Conservation (phyloP, 2,113 vertebrate genomes). For the Fregata magnificens region DNA sequence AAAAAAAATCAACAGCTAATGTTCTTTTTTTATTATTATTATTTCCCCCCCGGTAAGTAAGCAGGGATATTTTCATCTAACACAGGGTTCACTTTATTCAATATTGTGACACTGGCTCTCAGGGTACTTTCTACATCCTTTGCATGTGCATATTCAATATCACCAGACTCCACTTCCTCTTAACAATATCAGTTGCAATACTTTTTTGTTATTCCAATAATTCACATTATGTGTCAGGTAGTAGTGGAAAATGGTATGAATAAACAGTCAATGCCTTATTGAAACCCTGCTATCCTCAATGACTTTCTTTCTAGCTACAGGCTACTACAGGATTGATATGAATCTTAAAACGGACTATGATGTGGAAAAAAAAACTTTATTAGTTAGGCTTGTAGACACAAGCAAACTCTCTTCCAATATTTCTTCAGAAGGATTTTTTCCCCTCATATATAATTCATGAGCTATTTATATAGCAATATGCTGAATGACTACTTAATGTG, state of each 20-base stretch:
- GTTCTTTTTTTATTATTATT: background rate
- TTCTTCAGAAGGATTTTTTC: background rate
- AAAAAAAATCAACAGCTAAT: background rate
- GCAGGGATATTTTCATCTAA: background rate
- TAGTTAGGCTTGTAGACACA: background rate
- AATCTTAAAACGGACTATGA: background rate
- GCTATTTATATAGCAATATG: conserved; percentile 2
- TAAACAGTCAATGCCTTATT: background rate
- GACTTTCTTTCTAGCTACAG: background rate
- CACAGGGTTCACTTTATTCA: background rate
- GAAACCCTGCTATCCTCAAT: background rate
- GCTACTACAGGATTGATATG: background rate
- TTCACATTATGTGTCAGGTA: background rate
- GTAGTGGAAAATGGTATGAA: background rate
- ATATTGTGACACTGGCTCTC: background rate
- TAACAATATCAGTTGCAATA: background rate
- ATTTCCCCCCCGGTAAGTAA: background rate
- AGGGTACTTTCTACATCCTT: background rate
- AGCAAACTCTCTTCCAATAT: background rate
- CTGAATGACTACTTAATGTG: conserved; percentile 4
- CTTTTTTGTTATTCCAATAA: background rate
- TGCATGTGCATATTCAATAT: background rate
- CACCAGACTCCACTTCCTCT: background rate
- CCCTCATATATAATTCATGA: conserved; percentile 24
- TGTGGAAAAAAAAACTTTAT: background rate